Percentiles rank a stretch among this genome's conserved stretches.
phyloP scores from a whole-genome alignment of 2,888 invertebrate species.

The Melanchra persicariae region DNA sequence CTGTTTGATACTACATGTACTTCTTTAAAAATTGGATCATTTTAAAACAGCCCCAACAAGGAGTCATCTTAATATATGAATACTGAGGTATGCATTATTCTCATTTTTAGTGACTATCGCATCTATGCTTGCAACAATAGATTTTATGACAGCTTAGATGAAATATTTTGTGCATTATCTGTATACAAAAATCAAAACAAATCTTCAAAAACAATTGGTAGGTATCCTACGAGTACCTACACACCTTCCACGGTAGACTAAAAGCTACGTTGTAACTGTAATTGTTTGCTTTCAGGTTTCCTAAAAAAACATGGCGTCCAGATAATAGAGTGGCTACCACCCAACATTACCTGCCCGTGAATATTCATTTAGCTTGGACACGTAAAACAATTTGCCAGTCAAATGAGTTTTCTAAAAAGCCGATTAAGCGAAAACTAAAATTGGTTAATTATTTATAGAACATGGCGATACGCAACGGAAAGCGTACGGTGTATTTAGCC shows the following conservation, averaged over 20 bases:
- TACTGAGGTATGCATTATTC: too few relatives aligned
- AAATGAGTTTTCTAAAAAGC: slow-evolving; percentile 90
- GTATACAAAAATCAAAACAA: neutral
- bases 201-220: neutral
- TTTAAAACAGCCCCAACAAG: too few relatives aligned
- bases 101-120: neutral
- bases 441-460: slow-evolving; percentile 87
- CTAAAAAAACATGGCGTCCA: slow-evolving; percentile 66
- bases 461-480: slow-evolving; percentile 67
- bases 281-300: slow-evolving; percentile 56
- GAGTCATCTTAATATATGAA: too few relatives aligned
- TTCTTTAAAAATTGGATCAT: too few relatives aligned
- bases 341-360: slow-evolving; percentile 73
- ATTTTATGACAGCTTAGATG: neutral
- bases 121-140: neutral
- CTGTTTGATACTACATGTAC: too few relatives aligned
- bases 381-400: slow-evolving; percentile 87
- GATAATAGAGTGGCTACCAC: slow-evolving; percentile 63
- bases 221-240: neutral
- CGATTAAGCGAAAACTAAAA: slow-evolving; percentile 89
- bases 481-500: slow-evolving; percentile 51
- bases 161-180: neutral
- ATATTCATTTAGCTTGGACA: slow-evolving; percentile 78
- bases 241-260: slow-evolving; percentile 7
- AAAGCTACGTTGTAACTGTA: slow-evolving; percentile 36